Percentiles rank a stretch among this genome's conserved stretches.
Conservation (phyloP, 2,888 invertebrate genomes). For the Odontothrips loti region DNA sequence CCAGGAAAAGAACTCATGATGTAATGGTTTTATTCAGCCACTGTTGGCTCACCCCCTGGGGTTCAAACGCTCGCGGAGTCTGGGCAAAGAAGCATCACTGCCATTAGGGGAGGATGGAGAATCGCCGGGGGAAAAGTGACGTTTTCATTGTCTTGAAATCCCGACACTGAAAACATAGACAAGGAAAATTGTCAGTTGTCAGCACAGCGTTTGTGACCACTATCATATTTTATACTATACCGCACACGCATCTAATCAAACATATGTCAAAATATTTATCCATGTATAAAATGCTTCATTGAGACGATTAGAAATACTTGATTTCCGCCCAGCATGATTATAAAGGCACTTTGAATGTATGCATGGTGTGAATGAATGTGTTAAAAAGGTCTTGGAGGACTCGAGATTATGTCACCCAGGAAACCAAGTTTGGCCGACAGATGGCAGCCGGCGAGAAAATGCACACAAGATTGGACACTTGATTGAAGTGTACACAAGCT, state of each 20-base stretch:
- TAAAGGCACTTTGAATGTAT: slow-evolving; percentile 25
- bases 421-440: slow-evolving; percentile 14
- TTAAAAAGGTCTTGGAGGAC: background rate
- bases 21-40: background rate
- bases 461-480: slow-evolving; percentile 19
- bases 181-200: no score
- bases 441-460: slow-evolving; percentile 2
- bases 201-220: no score
- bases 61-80: no score
- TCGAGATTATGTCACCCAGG: background rate
- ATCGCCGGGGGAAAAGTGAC: no score
- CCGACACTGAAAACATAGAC: no score
- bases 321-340: background rate
- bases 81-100: background rate
- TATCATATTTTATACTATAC: no score
- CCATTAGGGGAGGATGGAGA: background rate
- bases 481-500: background rate
- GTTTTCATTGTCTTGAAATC: no score
- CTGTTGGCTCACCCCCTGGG: background rate
- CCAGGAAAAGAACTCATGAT: background rate
- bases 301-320: slow-evolving; percentile 25
- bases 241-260: background rate
- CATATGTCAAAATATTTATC: background rate
- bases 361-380: slow-evolving; percentile 20
- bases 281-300: slow-evolving; percentile 13